Conservation (phyloP, 2,888 invertebrate genomes). For the Andrena fulva region DNA sequence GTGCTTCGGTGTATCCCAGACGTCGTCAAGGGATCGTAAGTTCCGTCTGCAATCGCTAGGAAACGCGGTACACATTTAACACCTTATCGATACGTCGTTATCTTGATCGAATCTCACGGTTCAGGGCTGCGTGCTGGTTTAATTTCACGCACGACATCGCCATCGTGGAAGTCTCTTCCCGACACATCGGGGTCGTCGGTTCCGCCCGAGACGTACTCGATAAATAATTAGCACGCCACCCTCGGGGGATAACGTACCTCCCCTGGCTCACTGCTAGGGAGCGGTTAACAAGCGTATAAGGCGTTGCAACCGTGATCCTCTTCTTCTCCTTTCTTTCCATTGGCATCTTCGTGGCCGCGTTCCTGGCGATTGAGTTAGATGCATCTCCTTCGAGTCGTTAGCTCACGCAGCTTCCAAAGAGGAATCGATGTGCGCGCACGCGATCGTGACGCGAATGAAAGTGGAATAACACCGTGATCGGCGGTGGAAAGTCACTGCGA, state of each 20-base stretch:
- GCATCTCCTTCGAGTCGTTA: slow-evolving; percentile 62
- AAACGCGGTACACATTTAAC: slow-evolving; percentile 45
- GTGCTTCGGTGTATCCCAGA: not conserved
- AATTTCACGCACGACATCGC: slow-evolving; percentile 52
- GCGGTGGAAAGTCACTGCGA: not conserved
- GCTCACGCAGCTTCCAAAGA: slow-evolving; percentile 46
- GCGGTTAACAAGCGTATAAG: slow-evolving; percentile 71
- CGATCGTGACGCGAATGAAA: slow-evolving; percentile 11
- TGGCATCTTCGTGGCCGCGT: slow-evolving; percentile 63
- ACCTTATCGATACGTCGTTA: slow-evolving; percentile 55
- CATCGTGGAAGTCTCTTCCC: slow-evolving; percentile 42
- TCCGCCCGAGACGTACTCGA: slow-evolving; percentile 57
- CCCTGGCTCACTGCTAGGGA: slow-evolving; percentile 40
- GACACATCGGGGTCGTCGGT: slow-evolving; percentile 56
- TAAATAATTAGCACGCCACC: slow-evolving; percentile 69
- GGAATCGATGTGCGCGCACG: slow-evolving; percentile 31
- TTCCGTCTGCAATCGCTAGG: slow-evolving; percentile 12
- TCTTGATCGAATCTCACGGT: slow-evolving; percentile 63
- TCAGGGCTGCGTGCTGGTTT: slow-evolving; percentile 41
- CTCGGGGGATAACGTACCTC: slow-evolving; percentile 54
- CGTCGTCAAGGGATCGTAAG: slow-evolving; percentile 10
- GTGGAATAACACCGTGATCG: slow-evolving; percentile 20
- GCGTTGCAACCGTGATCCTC: slow-evolving; percentile 52
- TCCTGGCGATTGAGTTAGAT: slow-evolving; percentile 72
- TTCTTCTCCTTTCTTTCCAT: slow-evolving; percentile 44